Conservation (phyloP, 2,888 invertebrate genomes). For the Drosophila barbarae region DNA sequence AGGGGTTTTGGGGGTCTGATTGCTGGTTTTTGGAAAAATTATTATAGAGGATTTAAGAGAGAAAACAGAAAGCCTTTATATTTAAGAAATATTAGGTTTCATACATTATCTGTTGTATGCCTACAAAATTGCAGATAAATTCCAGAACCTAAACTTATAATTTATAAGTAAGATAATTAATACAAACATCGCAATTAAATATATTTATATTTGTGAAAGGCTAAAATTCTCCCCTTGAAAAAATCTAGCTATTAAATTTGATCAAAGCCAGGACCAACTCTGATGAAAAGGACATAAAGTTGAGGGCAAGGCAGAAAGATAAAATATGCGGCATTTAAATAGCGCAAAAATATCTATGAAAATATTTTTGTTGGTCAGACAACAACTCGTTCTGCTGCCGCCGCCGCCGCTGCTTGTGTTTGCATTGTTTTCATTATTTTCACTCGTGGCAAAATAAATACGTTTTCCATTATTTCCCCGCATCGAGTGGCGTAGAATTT, state of each 20-base stretch:
- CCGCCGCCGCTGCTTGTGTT: conserved; percentile 6
- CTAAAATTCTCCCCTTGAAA: neutral
- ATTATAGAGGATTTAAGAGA: neutral
- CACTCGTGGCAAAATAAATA: conserved; percentile 41
- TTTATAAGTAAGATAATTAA: too few relatives aligned
- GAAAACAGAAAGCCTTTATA: neutral
- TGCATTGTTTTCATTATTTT: conserved; percentile 40
- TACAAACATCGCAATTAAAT: neutral
- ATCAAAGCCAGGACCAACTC: conserved; percentile 6
- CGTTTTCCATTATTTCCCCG: conserved; percentile 31
- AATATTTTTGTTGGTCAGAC: conserved; percentile 41
- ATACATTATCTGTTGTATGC: too few relatives aligned
- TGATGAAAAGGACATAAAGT: neutral
- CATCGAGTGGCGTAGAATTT: conserved; percentile 15
- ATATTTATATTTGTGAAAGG: neutral
- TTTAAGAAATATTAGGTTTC: neutral
- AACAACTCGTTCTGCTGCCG: conserved; percentile 19
- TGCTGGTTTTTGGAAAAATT: neutral
- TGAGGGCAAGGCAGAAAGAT: conserved; percentile 2
- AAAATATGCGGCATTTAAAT: conserved; percentile 49
- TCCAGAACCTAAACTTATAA: too few relatives aligned
- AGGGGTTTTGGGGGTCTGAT: neutral
- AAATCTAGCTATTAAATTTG: conserved; percentile 13
- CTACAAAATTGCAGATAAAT: too few relatives aligned
- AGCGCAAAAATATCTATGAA: conserved; percentile 46